Percentiles rank a stretch among this genome's conserved stretches.
phyloP scores from a whole-genome alignment of 1,140 invertebrate species.

The Dufourea novaeangliae region DNA sequence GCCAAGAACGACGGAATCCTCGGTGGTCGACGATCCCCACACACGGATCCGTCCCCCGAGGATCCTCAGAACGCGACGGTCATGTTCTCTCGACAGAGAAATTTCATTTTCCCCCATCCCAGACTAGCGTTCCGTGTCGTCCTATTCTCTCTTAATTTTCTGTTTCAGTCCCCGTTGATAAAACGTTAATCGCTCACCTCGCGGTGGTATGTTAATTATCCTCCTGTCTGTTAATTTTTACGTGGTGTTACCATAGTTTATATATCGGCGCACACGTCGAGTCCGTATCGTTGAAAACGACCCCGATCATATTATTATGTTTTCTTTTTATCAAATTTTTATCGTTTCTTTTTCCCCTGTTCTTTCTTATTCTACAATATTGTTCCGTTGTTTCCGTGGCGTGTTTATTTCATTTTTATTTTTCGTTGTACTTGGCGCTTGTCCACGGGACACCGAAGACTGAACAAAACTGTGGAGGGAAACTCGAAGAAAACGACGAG shows the following conservation, averaged over 20 bases:
- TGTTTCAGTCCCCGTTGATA: not conserved
- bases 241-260: conserved; percentile 35
- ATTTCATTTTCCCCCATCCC: conserved; percentile 8
- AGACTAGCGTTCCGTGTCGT: not conserved
- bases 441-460: not conserved
- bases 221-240: conserved; percentile 36
- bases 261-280: conserved; percentile 17
- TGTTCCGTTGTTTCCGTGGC: not conserved
- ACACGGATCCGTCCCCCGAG: not conserved
- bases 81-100: not conserved
- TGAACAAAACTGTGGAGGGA: no score
- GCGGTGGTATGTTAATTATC: conserved; percentile 16
- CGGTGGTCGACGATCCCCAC: not conserved
- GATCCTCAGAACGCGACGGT: not conserved
- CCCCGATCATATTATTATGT: not conserved
- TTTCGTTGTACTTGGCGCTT: no score
- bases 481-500: not conserved
- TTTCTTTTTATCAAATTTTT: not conserved
- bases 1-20: not conserved
- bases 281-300: not conserved
- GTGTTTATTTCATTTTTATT: no score
- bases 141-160: not conserved
- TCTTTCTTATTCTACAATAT: not conserved
- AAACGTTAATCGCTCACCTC: conserved; percentile 3
- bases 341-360: not conserved